Conservation (phyloP, 30 jellyfish, hydroid and myxozoan species). For the Morbakka virulenta region DNA sequence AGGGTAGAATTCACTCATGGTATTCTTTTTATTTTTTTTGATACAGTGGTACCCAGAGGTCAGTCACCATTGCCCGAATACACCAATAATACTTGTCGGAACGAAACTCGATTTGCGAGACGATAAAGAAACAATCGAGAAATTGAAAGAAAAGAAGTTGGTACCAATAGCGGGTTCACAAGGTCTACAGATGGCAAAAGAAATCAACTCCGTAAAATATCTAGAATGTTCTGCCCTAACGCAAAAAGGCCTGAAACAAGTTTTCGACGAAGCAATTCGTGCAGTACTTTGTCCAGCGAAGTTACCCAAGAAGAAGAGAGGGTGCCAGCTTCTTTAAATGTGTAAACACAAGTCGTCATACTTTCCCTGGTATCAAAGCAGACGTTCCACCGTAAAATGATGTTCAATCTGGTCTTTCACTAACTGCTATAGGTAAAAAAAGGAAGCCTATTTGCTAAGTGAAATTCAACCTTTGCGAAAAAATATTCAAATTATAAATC, state of each 20-base stretch:
- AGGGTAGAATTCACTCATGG: no score
- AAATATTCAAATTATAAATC: no score
- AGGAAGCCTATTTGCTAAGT: no score
- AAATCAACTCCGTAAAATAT: conserved; percentile 86
- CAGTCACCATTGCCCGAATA: conserved; percentile 95
- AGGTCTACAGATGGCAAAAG: conserved; percentile 95
- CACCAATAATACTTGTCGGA: conserved; percentile 96
- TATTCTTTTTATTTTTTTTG: no score
- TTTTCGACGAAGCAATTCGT: conserved; percentile 97
- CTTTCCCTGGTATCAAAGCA: no score
- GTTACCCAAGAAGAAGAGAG: conserved; percentile 63
- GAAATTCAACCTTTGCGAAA: no score
- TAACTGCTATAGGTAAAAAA: no score
- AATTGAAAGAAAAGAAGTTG: conserved; percentile 79
- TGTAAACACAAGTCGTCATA: no score
- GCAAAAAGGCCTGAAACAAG: conserved; percentile 97
- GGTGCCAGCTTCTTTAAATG: conserved; percentile 46
- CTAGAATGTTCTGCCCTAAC: conserved; percentile 98
- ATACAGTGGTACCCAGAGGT: conserved; percentile 98
- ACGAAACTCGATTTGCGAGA: conserved; percentile 98
- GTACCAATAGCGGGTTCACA: conserved; percentile 64
- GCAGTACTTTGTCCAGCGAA: conserved; percentile 95
- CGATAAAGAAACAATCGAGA: conserved; percentile 95
- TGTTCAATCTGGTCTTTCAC: no score
- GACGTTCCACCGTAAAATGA: no score